Percentiles rank a stretch among this genome's conserved stretches.
Conservation (phyloP, 1,140 invertebrate genomes). For the Linepithema humile region DNA sequence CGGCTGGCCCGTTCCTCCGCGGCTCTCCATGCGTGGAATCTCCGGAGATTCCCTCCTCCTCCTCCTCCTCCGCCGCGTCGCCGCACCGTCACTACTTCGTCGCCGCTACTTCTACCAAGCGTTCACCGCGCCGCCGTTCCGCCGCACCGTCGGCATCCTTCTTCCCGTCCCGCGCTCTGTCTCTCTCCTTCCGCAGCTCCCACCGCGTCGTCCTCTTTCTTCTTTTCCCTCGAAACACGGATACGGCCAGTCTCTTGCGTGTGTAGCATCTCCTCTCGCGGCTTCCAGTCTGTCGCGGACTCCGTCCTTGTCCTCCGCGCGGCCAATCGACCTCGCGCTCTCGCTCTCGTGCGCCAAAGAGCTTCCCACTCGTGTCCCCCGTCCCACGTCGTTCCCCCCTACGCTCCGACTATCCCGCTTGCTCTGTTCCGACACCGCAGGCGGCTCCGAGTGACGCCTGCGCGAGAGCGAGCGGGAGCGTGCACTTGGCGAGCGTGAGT, state of each 20-base stretch:
- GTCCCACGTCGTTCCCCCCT: slow-evolving; percentile 9
- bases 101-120: slow-evolving; percentile 57
- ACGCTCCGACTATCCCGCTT: slow-evolving; percentile 43
- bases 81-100: slow-evolving; percentile 39
- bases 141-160: slow-evolving; percentile 34
- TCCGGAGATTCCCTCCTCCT: slow-evolving; percentile 74
- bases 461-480: slow-evolving; percentile 52
- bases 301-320: slow-evolving; percentile 23
- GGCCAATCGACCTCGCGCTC: background rate
- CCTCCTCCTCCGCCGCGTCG: slow-evolving; percentile 7
- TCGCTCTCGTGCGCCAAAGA: slow-evolving; percentile 31
- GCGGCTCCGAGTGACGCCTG: slow-evolving; percentile 61
- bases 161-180: slow-evolving; percentile 32
- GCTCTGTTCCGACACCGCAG: slow-evolving; percentile 59
- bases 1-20: slow-evolving; percentile 72
- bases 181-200: slow-evolving; percentile 18
- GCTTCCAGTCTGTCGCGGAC: slow-evolving; percentile 59
- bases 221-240: slow-evolving; percentile 10
- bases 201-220: background rate
- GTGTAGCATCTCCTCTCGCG: slow-evolving; percentile 53
- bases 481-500: slow-evolving; percentile 23
- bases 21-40: slow-evolving; percentile 80
- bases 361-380: slow-evolving; percentile 44
- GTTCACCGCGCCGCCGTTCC: slow-evolving; percentile 34
- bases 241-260: slow-evolving; percentile 28